Evolutionary conservation across 2,888 invertebrate genomes (phyloP).

Genomic region (Drosophila diplacantha): DNA sequence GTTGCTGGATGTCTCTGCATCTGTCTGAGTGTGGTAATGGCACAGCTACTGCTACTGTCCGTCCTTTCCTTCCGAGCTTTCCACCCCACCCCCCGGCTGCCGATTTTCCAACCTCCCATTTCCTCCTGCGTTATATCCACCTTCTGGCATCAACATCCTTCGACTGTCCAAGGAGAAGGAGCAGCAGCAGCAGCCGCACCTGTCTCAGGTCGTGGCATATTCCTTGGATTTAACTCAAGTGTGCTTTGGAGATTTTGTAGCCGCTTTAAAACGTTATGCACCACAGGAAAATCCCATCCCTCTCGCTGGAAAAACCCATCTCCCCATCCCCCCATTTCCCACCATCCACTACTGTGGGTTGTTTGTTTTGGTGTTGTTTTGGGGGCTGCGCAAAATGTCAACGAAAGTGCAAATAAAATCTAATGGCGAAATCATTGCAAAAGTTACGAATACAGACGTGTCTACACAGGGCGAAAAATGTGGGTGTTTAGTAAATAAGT

Average conservation of each 20-base stretch:
- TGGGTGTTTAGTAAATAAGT: too few species aligned
- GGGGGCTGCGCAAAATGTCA: conserved; percentile 66
- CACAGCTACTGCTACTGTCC: conserved; percentile 13
- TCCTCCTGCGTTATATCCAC: too few species aligned
- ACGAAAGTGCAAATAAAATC: conserved; percentile 73
- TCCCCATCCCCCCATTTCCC: background rate
- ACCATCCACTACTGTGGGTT: conserved; percentile 25
- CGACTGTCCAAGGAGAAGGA: conserved; percentile 2
- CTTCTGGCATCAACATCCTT: conserved; percentile 21
- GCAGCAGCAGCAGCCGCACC: conserved; percentile 8
- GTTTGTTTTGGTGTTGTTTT: conserved; percentile 37
- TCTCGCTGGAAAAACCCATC: background rate
- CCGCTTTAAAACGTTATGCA: conserved; percentile 58
- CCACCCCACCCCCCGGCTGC: background rate
- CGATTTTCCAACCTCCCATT: too few species aligned
- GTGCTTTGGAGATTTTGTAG: conserved; percentile 72
- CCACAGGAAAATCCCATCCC: conserved; percentile 11
- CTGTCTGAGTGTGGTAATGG: conserved; percentile 50
- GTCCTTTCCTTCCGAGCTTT: conserved; percentile 5
- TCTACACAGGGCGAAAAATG: background rate
- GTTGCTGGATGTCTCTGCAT: conserved; percentile 36
- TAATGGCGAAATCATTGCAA: conserved; percentile 73
- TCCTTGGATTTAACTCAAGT: conserved; percentile 69
- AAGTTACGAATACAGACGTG: conserved; percentile 48
- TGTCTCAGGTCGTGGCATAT: conserved; percentile 32